Base-by-base conservation (phyloP, 2,797 vertebrate species). In the Pseudomugil tenellus region DNA sequence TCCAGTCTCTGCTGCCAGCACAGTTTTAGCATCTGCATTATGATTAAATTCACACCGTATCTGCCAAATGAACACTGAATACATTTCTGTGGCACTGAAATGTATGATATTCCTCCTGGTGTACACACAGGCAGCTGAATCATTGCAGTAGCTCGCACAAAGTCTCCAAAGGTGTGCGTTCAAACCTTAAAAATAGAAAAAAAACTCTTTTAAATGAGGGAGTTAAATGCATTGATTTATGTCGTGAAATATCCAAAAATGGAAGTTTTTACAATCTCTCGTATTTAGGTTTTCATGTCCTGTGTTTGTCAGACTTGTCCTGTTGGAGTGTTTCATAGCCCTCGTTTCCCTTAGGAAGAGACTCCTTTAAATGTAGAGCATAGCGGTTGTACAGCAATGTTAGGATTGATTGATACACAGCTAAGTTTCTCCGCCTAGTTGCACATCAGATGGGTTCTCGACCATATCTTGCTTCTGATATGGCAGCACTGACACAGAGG, bases 401-500 rank as follows among this genome's bases (percentile, higher is more conserved):
- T 60, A 1, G 69, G 72, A 63, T 71, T 75, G 80, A 91, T 80
- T 86, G 87, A 87, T 85, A 76, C 75, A 77, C 63, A 57, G 74
- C 56, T 32, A 34, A 58, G 74, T 58, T 86, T 81, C 84, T 86
- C 85, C 56, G 79, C 72, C 80, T 78, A 83, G 72, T 72, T 87
- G 82, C 76, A 17, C 85, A 76, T 84, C 79, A 74, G 73, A 59
- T 7, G 16, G 60, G 58, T 72, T 80, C 70, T 74, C 56, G 7
- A 74, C 70, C 81, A 49, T 75, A 67, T 88, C 66, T 77, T 73
- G 41, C 76, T 64, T 84, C 79, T 70, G 83, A 84, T 91, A 83
- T 77, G 84, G 86, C 87, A 86, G 84, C 71, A 53, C 67, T 62
- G 84, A 88, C 84, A 70, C 70, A 46, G 51, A 73, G 63, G 82